Evolutionary conservation across 2,113 vertebrate genomes (phyloP).

Genomic region (Megaptera novaeangliae): DNA sequence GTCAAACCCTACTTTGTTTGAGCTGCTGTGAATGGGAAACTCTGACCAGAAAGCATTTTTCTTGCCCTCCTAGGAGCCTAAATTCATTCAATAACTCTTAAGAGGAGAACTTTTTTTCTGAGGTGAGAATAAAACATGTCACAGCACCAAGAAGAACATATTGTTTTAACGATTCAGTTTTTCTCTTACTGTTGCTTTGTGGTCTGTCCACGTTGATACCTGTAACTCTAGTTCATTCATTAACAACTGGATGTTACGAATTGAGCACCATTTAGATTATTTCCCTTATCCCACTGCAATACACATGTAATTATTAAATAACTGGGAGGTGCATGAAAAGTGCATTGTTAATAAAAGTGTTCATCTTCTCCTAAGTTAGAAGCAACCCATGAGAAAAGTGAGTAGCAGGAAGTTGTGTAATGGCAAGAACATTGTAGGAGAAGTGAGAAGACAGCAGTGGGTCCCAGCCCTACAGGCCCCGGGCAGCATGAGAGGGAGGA

Average conservation of each 20-base stretch:
- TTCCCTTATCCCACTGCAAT: not conserved
- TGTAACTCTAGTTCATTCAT: no score
- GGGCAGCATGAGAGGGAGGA: fast-evolving
- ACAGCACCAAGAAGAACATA: not conserved
- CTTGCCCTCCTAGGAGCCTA: not conserved
- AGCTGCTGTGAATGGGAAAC: not conserved
- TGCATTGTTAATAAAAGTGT: not conserved
- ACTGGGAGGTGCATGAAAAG: no score
- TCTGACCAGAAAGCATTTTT: not conserved
- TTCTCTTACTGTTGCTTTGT: fast-evolving
- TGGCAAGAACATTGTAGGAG: fast-evolving
- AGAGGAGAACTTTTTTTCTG: no score
- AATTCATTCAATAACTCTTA: not conserved
- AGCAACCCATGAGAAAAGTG: fast-evolving
- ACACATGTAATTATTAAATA: not conserved
- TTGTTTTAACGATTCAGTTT: not conserved
- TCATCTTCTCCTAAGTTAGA: not conserved
- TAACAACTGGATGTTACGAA: fast-evolving
- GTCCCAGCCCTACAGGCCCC: fast-evolving
- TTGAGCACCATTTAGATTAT: fast-evolving
- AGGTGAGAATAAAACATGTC: not conserved
- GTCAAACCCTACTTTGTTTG: not conserved
- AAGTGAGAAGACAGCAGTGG: no score
- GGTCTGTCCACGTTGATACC: fast-evolving
- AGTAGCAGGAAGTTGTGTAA: no score